Percentiles rank a stretch among this genome's conserved stretches.
These are phyloP conservation scores for Anolis apletophallus DNA, from an alignment of 2,797 vertebrate genomes.

Conservation along the genomic window DNA sequence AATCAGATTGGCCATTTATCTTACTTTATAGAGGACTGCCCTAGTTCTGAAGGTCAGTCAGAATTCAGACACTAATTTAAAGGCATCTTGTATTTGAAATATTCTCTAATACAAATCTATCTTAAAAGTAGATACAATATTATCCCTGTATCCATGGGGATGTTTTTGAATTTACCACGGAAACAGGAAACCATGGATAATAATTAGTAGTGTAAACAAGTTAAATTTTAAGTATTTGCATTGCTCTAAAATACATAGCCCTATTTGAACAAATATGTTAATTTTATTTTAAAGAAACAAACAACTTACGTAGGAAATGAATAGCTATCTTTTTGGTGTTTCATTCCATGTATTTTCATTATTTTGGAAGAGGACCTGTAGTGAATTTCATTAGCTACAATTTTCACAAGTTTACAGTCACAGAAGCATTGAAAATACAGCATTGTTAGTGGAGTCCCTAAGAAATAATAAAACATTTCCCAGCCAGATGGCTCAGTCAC, in stretches of 20 bases:
- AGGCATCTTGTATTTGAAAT: not conserved
- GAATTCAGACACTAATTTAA: not conserved
- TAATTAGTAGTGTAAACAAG: not conserved
- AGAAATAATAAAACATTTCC: slow-evolving; percentile 62
- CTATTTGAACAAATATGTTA: not conserved
- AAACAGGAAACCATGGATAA: too few relatives aligned
- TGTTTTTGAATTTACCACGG: too few relatives aligned
- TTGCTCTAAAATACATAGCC: not conserved
- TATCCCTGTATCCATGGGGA: too few relatives aligned
- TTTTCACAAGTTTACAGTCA: slow-evolving; percentile 32
- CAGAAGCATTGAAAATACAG: slow-evolving; percentile 45
- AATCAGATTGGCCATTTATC: too few relatives aligned
- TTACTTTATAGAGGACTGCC: not conserved
- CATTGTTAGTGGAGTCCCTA: slow-evolving; percentile 29
- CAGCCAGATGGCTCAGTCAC: slow-evolving; percentile 58
- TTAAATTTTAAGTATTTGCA: not conserved
- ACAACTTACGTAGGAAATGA: not conserved
- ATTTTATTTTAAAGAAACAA: not conserved
- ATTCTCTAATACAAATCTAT: not conserved
- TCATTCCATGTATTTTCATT: not conserved
- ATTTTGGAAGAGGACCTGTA: slow-evolving; percentile 7
- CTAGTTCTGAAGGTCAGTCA: not conserved
- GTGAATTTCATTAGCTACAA: slow-evolving; percentile 28
- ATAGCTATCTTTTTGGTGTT: not conserved
- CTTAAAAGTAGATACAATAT: not conserved